Evolutionary conservation across 2,797 vertebrate genomes (phyloP), one percentile per base, ranked within the genome.

Genomic region (Hypotaenidia okinawae): DNA sequence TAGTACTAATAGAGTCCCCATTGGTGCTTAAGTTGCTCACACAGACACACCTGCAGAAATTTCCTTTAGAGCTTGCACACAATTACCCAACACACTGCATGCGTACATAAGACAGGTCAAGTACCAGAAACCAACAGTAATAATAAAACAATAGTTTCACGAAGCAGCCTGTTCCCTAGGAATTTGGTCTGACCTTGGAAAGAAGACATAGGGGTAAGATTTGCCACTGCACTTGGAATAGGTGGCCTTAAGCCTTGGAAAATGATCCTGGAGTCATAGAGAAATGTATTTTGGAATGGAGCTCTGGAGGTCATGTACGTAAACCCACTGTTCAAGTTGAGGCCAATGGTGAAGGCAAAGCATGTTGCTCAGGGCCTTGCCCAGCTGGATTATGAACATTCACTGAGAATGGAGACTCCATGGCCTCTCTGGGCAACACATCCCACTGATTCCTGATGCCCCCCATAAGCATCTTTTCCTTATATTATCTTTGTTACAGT

Each of bases 351-450:
- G 15, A 93, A 83, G 37, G 28, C 17, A 90, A 80, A 84, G 23
- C 9, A 17, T 68, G 37, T 54, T 57, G 32, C 33, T 72, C 37
- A 39, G 37, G 13, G 45, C 11, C 23, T 86, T 84, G 32, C 14
- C 16, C 30, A 73, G 8, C 2, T 66, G 28, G 9, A 24, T 54
- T 86, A 17, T 27, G 18, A 84, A 90, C 87, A 72, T 33, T 84
- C 8, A 81, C 58, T 24, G 62, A n/a, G 24, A 90, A 35, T 6
- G 16, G 22, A 80, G 9, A 47, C 14, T 67, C 23, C 11, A 21
- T 28, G 76, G 2, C 9, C 54, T 78, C 16, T 47, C 66, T 51
- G 18, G n/a, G 16, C 9, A 89, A 21, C 5, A 5, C 0, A 0
- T 67, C 55, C 16, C 32, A 14, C 6, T 39, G n/a, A 32, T 87